Percentiles rank a stretch among this genome's conserved stretches.
Conservation (phyloP, 2,797 vertebrate species). For the Mus spretus region DNA sequence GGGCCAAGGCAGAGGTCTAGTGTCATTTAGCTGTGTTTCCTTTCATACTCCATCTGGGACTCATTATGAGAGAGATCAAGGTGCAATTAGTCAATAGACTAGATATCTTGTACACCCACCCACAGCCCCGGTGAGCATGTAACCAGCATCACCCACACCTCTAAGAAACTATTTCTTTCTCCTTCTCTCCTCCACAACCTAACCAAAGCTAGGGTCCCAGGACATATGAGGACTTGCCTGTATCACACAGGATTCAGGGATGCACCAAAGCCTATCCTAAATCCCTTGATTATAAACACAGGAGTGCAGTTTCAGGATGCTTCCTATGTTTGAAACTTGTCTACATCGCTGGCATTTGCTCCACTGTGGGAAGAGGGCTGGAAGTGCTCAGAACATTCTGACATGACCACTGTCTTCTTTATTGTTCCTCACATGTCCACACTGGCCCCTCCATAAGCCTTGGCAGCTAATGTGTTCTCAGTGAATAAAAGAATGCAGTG, state of each 20-base stretch:
- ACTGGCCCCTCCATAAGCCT: not conserved
- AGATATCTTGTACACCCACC: not conserved
- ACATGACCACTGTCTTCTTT: not conserved
- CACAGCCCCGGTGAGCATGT: not conserved
- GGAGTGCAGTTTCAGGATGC: not conserved
- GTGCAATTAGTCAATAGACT: not conserved
- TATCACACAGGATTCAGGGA: not conserved
- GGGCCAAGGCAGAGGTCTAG: not conserved
- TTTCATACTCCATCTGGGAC: not conserved
- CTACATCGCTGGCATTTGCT: not conserved
- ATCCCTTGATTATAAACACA: not conserved
- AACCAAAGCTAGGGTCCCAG: not conserved
- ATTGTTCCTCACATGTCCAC: not conserved
- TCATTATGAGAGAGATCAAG: not conserved
- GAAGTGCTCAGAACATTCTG: not conserved
- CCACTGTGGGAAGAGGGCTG: not conserved
- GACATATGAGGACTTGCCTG: not conserved
- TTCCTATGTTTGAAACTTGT: not conserved
- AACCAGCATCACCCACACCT: not conserved
- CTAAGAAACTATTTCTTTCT: not conserved
- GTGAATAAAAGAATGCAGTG: not conserved
- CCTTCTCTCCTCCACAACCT: not conserved
- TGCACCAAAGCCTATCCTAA: not conserved
- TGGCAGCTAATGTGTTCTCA: not conserved
- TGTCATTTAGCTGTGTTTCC: not conserved